Evolutionary conservation across 2,797 vertebrate genomes (phyloP).

Genomic region (Ammospiza maritima): DNA sequence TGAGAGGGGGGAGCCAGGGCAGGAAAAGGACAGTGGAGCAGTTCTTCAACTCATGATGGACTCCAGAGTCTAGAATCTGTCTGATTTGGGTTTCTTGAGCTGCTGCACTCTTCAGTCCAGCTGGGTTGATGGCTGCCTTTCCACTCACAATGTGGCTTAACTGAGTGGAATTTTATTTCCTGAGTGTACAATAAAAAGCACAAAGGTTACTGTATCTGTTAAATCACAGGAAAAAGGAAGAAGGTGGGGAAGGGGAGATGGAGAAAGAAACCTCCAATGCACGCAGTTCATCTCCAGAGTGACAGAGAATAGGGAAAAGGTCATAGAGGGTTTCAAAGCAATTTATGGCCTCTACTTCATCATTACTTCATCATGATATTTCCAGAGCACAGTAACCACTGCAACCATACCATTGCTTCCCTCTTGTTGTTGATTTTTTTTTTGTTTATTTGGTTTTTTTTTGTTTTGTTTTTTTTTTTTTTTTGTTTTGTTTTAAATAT

Average conservation of each 20-base stretch:
- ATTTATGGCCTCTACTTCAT: constrained; percentile 44
- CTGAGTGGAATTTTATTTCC: constrained; percentile 63
- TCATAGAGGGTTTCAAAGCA: constrained; percentile 32
- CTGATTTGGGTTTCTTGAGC: constrained; percentile 21
- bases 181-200: constrained; percentile 56
- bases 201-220: constrained; percentile 56
- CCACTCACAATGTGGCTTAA: constrained; percentile 39
- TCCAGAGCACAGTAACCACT: constrained; percentile 1
- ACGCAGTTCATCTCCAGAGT: constrained; percentile 20
- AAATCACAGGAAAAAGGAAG: constrained; percentile 55
- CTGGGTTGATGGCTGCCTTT: constrained; percentile 33
- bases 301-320: constrained; percentile 30
- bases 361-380: not conserved
- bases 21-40: not conserved
- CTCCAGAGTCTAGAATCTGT: not conserved
- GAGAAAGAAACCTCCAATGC: not conserved
- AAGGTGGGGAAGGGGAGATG: not conserved
- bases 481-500: not conserved
- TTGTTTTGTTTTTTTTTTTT: no score
- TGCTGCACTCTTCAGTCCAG: constrained; percentile 6
- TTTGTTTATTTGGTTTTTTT: no score
- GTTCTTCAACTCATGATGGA: not conserved
- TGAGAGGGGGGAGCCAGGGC: not conserved
- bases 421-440: not conserved
- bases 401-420: not conserved